A percentile compares a stretch with the other conserved stretches of the same genome.
Conservation (phyloP, 2,113 vertebrate species). For the Grammomys dolichurus region DNA sequence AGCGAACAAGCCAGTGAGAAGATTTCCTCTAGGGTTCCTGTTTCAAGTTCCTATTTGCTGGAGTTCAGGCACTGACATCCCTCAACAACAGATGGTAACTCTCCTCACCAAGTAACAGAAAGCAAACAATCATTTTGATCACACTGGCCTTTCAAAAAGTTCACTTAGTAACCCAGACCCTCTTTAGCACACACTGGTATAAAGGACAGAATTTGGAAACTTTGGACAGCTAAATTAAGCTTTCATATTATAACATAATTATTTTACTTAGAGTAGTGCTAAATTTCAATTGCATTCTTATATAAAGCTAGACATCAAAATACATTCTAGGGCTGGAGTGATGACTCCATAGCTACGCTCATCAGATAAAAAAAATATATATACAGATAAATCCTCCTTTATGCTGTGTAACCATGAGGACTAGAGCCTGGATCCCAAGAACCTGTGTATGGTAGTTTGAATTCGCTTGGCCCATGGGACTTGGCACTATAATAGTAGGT, state of each 20-base stretch:
- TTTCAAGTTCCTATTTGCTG: not conserved
- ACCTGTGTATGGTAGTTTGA: too few species aligned
- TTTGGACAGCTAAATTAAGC: not conserved
- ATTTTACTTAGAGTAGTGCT: not conserved
- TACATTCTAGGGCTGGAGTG: not conserved
- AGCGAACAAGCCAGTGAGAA: not conserved
- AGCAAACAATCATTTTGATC: not conserved
- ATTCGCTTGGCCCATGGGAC: too few species aligned
- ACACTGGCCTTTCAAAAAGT: not conserved
- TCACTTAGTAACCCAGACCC: too few species aligned
- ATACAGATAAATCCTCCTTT: not conserved
- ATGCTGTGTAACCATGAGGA: not conserved
- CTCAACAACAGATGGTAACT: not conserved
- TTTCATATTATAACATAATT: not conserved
- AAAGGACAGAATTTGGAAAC: not conserved
- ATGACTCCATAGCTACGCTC: not conserved
- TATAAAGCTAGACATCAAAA: not conserved
- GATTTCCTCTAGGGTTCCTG: not conserved
- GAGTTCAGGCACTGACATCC: not conserved
- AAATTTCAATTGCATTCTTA: constrained; percentile 1
- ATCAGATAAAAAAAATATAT: not conserved
- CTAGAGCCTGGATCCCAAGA: not conserved
- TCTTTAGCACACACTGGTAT: not conserved
- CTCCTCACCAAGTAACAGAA: not conserved
- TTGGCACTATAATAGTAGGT: too few species aligned